These are phyloP conservation scores for Cotesia typhae DNA, from an alignment of 1,140 invertebrate genomes.

Conservation along the genomic window DNA sequence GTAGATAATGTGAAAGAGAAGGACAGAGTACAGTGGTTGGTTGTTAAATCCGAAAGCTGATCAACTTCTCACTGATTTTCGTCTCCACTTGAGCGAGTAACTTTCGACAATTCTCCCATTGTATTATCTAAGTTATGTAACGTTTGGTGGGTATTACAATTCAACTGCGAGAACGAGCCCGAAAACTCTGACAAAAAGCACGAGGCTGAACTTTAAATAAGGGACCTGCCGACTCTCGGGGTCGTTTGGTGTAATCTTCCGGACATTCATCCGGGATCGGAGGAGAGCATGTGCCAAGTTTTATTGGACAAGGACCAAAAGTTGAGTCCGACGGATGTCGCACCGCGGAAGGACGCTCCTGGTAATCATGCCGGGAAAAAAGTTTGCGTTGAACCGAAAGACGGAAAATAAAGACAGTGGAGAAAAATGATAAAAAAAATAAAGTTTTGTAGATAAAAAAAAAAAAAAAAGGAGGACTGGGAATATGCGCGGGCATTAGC, in stretches of 20 bases:
- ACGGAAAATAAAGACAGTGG: slow-evolving; percentile 28
- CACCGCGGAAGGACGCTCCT: slow-evolving; percentile 25
- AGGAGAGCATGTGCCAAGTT: slow-evolving; percentile 57
- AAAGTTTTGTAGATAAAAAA: background rate
- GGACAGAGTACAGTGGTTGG: background rate
- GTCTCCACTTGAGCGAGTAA: slow-evolving; percentile 10
- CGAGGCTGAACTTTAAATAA: no score
- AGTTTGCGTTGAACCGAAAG: slow-evolving; percentile 36
- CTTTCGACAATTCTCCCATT: slow-evolving; percentile 14
- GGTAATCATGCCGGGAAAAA: slow-evolving; percentile 55
- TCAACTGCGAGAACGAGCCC: no score
- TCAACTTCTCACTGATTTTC: slow-evolving; percentile 18
- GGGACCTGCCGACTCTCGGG: slow-evolving; percentile 13
- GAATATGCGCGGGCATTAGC: no score
- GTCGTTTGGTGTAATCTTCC: slow-evolving; percentile 51
- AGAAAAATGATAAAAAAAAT: background rate
- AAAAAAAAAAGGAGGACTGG: no score
- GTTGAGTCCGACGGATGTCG: slow-evolving; percentile 45
- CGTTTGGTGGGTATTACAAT: slow-evolving; percentile 40
- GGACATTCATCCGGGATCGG: slow-evolving; percentile 59
- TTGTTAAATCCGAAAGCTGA: background rate
- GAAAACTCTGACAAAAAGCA: no score
- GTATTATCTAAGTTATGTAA: slow-evolving; percentile 42
- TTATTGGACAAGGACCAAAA: slow-evolving; percentile 60
- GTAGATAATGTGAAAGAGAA: no score